phyloP scores from a whole-genome alignment of 2,888 invertebrate species.

The Brenthis daphne region DNA sequence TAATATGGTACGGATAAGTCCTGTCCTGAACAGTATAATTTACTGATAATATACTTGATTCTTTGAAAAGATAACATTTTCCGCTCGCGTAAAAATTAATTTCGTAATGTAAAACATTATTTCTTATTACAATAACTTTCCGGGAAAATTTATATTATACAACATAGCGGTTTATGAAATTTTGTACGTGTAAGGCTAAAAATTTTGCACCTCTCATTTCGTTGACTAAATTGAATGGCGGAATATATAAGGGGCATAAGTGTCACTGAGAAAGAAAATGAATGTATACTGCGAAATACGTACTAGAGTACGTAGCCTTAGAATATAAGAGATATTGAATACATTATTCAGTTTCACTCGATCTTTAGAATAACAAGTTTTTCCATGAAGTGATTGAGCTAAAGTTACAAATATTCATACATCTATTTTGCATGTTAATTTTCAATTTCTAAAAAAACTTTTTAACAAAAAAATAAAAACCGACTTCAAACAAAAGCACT shows the following conservation, averaged over 20 bases:
- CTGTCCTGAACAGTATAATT: no score
- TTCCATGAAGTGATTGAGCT: no score
- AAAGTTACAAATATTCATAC: no score
- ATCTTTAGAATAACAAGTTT: no score
- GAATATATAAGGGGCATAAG: slow-evolving; percentile 36
- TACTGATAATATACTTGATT: no score
- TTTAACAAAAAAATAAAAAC: no score
- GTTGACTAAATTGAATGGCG: slow-evolving; percentile 39
- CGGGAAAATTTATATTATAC: slow-evolving; percentile 22
- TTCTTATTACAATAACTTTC: slow-evolving; percentile 12
- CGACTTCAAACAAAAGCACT: no score
- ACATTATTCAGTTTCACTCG: not conserved
- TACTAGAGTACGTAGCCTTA: slow-evolving; percentile 6
- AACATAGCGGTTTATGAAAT: slow-evolving; percentile 26
- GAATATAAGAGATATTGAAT: slow-evolving; percentile 1
- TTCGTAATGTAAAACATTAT: not conserved
- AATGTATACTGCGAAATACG: slow-evolving; percentile 3
- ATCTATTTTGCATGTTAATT: no score
- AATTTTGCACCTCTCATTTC: slow-evolving; percentile 36
- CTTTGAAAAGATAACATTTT: not conserved
- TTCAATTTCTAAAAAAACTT: no score
- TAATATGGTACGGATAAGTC: no score
- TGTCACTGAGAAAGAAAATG: slow-evolving; percentile 22
- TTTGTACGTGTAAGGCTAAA: slow-evolving; percentile 26
- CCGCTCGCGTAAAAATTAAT: slow-evolving; percentile 4